Evolutionary conservation across 2,113 vertebrate species (phyloP), one percentile per base, ranked within the genome.

Genomic region (Pseudorhombus dupliciocellatus): DNA sequence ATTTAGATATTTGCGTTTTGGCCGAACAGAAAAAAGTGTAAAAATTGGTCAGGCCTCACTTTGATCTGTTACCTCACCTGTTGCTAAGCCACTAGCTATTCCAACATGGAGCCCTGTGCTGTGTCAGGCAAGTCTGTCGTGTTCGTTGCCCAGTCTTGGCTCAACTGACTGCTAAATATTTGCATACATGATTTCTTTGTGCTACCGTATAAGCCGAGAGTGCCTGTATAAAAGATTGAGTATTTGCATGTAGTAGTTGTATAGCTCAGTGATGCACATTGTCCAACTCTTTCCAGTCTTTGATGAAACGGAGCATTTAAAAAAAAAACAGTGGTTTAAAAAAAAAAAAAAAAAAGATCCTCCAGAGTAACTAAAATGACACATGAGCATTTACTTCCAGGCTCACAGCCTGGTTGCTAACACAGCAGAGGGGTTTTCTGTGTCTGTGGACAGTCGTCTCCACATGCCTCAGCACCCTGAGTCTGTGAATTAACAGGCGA

Each of bases 401-500:
- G 31, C 26, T 15, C 12, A 34, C n/a, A 20, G 4, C 21, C 34
- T 14, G 42, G 7, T 54, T 31, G 52, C 12, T 37, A 24, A 25
- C 34, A 42, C 3, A 24, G 6, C n/a, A 1, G 1, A 7, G 24
- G 24, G 14, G 15, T 18, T 52, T 51, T 26, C 52, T 37, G 4
- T 37, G 12, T 4, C 10, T 60, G 58, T 24, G 5, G 37, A 63
- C 40, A 58, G 31, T 44, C 7, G 18, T 6, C 28, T 70, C 12
- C 9, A 21, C 40, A 54, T 21, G 22, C 8, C 25, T 74, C 21
- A 40, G 51, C 1, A 21, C 6, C 10, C 1, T 1, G 21, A 15
- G 22, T 50, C 24, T 26, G 70, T 24, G 55, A 34, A 55, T 15
- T 25, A 61, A 54, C 56, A 66, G 31, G 34, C 59, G 72, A 64